phyloP scores from a whole-genome alignment of 2,797 vertebrate genomes.

The Sebastes cheni region DNA sequence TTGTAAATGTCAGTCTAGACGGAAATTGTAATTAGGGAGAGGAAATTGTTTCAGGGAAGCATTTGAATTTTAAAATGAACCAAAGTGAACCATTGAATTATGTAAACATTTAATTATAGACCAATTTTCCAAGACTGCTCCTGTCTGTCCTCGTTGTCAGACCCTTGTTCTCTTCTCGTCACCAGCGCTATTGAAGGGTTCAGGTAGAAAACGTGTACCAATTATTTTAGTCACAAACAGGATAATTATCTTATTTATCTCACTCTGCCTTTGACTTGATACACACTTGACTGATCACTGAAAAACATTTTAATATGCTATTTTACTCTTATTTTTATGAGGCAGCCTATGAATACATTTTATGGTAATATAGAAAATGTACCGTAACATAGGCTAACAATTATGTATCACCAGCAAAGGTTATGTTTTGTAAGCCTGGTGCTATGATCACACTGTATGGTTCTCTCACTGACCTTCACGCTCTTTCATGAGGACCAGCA shows the following conservation, averaged over 20 bases:
- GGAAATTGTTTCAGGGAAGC: conserved; percentile 96
- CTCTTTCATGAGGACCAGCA: background rate
- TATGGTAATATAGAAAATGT: background rate
- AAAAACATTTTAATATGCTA: background rate
- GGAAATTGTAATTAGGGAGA: conserved; percentile 98
- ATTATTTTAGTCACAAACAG: conserved; percentile 1
- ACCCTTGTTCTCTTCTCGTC: conserved; percentile 64
- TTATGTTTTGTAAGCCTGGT: background rate
- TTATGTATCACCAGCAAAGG: background rate
- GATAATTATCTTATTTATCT: conserved; percentile 10
- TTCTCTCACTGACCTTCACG: background rate
- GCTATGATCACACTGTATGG: background rate
- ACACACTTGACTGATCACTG: background rate
- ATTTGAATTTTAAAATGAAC: conserved; percentile 94
- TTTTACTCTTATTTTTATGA: background rate
- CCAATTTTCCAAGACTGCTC: conserved; percentile 87
- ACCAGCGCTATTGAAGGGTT: conserved; percentile 50
- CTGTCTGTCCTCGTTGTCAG: conserved; percentile 58
- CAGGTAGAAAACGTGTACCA: conserved; percentile 35
- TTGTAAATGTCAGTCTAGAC: conserved; percentile 96
- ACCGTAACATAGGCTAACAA: background rate
- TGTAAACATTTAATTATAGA: conserved; percentile 96
- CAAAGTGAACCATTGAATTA: conserved; percentile 87
- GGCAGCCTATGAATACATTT: background rate
- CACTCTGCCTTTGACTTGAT: conserved; percentile 2